A percentile compares a stretch with the other conserved stretches of the same genome.
Evolutionary conservation across 2,797 vertebrate genomes (phyloP).

Genomic region (Orestias chungarensis): DNA sequence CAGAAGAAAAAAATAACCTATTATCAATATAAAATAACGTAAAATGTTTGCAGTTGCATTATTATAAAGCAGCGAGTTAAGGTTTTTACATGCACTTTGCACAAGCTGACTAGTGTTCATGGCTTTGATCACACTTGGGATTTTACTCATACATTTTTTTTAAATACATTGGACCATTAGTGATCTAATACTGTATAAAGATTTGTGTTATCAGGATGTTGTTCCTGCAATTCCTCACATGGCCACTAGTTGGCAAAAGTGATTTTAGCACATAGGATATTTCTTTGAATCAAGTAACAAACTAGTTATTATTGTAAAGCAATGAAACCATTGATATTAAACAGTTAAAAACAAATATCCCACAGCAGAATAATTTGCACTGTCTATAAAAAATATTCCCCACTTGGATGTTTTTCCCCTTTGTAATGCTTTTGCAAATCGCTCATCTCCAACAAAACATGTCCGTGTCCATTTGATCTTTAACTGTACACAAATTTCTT

Average conservation of each 20-base stretch:
- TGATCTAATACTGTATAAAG: not conserved
- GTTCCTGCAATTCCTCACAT: not conserved
- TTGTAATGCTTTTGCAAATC: no score
- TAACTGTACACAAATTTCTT: no score
- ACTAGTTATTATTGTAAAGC: no score
- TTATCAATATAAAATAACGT: no score
- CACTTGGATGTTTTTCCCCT: no score
- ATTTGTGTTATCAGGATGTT: not conserved
- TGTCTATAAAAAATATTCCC: no score
- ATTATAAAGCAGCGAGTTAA: not conserved
- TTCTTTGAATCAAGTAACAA: not conserved
- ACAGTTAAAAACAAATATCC: no score
- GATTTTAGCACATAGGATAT: no score
- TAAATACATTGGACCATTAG: not conserved
- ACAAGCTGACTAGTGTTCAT: not conserved
- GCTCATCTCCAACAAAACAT: no score
- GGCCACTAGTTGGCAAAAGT: not conserved
- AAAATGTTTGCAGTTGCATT: not conserved
- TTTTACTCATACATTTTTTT: not conserved
- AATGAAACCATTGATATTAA: no score
- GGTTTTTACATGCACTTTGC: not conserved
- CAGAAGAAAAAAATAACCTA: slow-evolving; percentile 15
- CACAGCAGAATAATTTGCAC: no score
- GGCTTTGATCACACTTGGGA: not conserved
- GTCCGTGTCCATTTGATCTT: no score